Conservation (phyloP, 2,113 vertebrate genomes). For the Prinia subflava region DNA sequence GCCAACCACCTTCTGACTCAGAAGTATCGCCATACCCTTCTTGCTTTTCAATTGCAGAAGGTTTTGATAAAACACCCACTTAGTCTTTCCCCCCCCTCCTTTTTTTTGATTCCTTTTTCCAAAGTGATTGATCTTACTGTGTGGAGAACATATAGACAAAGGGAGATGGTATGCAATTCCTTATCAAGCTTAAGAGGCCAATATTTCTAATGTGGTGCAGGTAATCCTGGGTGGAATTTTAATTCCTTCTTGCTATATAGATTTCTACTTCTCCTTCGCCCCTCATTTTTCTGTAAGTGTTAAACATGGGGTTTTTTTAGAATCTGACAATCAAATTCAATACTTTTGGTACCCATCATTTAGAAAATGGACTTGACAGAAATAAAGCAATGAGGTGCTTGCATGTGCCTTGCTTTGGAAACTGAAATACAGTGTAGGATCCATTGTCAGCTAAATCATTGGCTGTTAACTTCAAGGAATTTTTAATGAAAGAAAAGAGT, state of each 20-base stretch:
- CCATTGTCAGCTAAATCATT: not conserved
- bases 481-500: not conserved
- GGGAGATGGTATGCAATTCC: not conserved
- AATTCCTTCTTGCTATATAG: not conserved
- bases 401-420: not conserved
- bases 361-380: not conserved
- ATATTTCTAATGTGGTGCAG: not conserved
- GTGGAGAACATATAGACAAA: not conserved
- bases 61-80: not conserved
- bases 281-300: not conserved
- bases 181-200: not conserved
- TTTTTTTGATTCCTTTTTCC: not conserved
- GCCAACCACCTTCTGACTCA: not conserved
- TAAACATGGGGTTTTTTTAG: not conserved
- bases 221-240: not conserved
- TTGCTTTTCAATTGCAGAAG: not conserved
- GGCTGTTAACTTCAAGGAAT: not conserved
- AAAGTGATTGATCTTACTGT: not conserved
- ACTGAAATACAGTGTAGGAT: not conserved
- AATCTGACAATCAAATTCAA: not conserved
- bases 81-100: not conserved
- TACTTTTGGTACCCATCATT: not conserved
- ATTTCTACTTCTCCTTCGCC: not conserved
- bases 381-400: not conserved
- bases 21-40: not conserved